Evolutionary conservation across 1,140 invertebrate species (phyloP).

Genomic region (Drosophila ercepeae): DNA sequence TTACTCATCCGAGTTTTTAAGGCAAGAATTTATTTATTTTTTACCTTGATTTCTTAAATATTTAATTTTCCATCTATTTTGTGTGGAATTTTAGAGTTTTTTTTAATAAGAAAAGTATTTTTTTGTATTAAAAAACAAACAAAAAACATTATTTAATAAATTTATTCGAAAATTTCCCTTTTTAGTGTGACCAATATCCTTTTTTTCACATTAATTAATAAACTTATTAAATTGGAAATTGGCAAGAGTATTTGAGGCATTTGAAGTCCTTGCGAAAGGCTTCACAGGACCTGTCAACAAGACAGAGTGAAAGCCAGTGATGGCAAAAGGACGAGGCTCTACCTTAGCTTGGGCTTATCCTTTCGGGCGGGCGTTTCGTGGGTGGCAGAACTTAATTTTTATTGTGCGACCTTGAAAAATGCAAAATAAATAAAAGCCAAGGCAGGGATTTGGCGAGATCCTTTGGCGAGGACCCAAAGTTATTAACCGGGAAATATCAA

Average conservation of each 20-base stretch:
- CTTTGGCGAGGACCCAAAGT: slow-evolving; percentile 28
- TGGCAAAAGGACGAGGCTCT: background rate
- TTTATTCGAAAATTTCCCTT: too few relatives aligned
- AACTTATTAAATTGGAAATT: background rate
- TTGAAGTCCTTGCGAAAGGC: background rate
- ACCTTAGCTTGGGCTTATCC: background rate
- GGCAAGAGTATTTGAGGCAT: background rate
- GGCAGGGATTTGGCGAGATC: background rate
- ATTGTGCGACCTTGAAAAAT: slow-evolving; percentile 67
- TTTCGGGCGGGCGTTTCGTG: background rate
- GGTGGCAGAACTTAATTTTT: slow-evolving; percentile 68
- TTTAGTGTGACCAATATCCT: too few relatives aligned
- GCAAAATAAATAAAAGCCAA: slow-evolving; percentile 2
- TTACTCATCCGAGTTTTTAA: too few relatives aligned
- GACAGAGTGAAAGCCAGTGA: slow-evolving; percentile 12
- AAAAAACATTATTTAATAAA: too few relatives aligned
- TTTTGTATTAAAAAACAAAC: too few relatives aligned
- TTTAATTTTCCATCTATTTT: too few relatives aligned
- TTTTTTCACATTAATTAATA: too few relatives aligned
- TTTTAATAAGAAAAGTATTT: too few relatives aligned
- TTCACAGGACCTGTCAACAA: slow-evolving; percentile 18
- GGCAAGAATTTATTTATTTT: too few relatives aligned
- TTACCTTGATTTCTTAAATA: too few relatives aligned
- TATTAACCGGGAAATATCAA: slow-evolving; percentile 77
- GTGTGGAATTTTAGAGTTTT: too few relatives aligned